Conservation (phyloP, 23 tunicate species). For the Halocynthia roretzi region DNA sequence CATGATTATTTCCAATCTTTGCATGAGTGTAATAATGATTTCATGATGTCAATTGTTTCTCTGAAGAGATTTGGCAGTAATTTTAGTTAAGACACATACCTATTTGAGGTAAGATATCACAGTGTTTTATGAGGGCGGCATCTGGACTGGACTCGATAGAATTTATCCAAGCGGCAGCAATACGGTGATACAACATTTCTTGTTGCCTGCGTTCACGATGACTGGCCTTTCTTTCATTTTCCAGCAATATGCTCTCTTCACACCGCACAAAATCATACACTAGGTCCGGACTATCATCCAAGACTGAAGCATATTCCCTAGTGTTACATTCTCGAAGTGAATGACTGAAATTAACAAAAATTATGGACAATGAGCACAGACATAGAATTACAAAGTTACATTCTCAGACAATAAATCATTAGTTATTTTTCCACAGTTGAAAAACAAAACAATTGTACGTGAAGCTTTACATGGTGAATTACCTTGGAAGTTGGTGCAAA, state of each 20-base stretch:
- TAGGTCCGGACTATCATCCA: constrained; percentile 24
- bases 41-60: no score
- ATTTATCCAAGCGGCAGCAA: constrained; percentile 65
- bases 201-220: constrained; percentile 68
- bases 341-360: constrained; percentile 21
- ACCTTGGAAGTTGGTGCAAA: no score
- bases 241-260: constrained; percentile 55
- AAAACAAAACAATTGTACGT: neutral
- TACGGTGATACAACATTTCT: constrained; percentile 60
- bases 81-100: constrained; percentile 12
- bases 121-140: constrained; percentile 25
- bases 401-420: neutral
- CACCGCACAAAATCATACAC: constrained; percentile 78
- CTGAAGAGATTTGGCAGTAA: no score
- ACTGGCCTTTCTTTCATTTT: constrained; percentile 57
- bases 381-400: neutral
- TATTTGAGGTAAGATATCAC: constrained; percentile 57
- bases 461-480: no score
- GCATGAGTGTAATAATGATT: no score
- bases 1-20: no score
- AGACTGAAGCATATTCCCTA: constrained; percentile 13
- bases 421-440: neutral
- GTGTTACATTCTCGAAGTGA: constrained; percentile 20
- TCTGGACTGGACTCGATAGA: constrained; percentile 33
- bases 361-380: constrained; percentile 14